A percentile compares a stretch with the other conserved stretches of the same genome.
Evolutionary conservation across 2,797 vertebrate genomes (phyloP).

Genomic region (Malacoctenus gilli): DNA sequence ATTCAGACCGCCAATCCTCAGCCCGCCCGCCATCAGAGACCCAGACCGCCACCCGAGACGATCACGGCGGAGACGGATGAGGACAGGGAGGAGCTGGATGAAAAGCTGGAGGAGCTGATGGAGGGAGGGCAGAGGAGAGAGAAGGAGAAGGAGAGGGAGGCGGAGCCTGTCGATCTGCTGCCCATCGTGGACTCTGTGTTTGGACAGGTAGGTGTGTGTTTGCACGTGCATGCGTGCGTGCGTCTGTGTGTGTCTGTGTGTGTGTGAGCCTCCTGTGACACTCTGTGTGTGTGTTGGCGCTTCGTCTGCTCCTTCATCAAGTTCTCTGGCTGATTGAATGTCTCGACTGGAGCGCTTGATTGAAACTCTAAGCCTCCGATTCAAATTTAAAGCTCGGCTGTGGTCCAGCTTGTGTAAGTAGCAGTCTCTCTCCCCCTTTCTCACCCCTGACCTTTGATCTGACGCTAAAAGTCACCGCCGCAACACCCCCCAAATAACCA

Average conservation of each 20-base stretch:
- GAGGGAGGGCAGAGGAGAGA: constrained; percentile 56
- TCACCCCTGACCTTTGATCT: constrained; percentile 8
- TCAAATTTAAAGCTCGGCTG: constrained; percentile 46
- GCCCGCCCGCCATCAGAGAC: constrained; percentile 34
- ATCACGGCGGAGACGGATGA: constrained; percentile 3
- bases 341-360: constrained; percentile 31
- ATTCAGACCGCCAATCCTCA: constrained; percentile 13
- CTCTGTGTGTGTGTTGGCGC: constrained; percentile 12
- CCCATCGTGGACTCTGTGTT: constrained; percentile 80
- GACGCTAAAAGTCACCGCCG: neutral
- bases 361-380: constrained; percentile 55
- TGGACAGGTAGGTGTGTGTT: constrained; percentile 77
- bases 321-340: constrained; percentile 60
- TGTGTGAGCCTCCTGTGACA: too few species aligned
- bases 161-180: constrained; percentile 62
- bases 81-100: constrained; percentile 42
- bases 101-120: constrained; percentile 67
- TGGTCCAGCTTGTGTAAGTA: constrained; percentile 22
- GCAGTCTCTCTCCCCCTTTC: constrained; percentile 1
- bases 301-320: constrained; percentile 26
- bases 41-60: constrained; percentile 6
- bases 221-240: neutral
- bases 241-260: constrained; percentile 1
- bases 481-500: constrained; percentile 4
- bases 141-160: constrained; percentile 39